Evolutionary conservation across 1,140 invertebrate genomes (phyloP), one percentile per base, ranked within the genome.

Genomic region (Trachymyrmex septentrionalis): DNA sequence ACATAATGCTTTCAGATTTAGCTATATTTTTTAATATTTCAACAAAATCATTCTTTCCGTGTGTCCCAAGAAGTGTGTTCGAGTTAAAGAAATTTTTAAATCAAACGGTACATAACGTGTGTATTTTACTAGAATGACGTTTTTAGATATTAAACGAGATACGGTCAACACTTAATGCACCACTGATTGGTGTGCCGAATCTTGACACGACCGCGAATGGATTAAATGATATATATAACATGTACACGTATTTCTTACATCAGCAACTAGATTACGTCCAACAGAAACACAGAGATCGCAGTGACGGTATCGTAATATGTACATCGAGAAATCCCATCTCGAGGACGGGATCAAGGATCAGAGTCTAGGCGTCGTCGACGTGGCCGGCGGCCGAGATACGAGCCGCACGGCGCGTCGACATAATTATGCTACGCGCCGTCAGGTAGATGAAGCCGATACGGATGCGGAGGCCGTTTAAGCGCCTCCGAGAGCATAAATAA

Each of bases 401-500:
- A 86, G 87, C 84, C 59, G 55, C 38, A 53, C 69, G 38, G 67
- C 80, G 87, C 90, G 92, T 89, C 90, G 89, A 91, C 86, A 92
- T 92, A 93, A 93, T 93, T 93, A 91, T 93, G 90, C 87, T 87
- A 91, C 92, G 87, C 87, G 88, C 86, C 88, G 92, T 93, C 92
- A 91, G 91, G 88, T 94, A 93, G 90, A 93, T 94, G 89, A 90
- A 92, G 85, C 87, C 81, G 90, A 93, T 93, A 92, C 81, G 89
- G 48, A 87, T 87, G 87, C 86, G 85, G 87, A 72, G 87, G 84
- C 90, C 87, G 87, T 93, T 93, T 91, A 93, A 93, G 91, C 93
- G 88, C 91, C 90, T 94, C 92, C 89, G 73, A 87, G 85, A 87
- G 92, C 92, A 94, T 93, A 93, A 94, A 94, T 94, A 94, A 94